These are phyloP conservation scores for Gadopsis bispinosus DNA, from an alignment of 2,797 vertebrate species.

Conservation along the genomic window DNA sequence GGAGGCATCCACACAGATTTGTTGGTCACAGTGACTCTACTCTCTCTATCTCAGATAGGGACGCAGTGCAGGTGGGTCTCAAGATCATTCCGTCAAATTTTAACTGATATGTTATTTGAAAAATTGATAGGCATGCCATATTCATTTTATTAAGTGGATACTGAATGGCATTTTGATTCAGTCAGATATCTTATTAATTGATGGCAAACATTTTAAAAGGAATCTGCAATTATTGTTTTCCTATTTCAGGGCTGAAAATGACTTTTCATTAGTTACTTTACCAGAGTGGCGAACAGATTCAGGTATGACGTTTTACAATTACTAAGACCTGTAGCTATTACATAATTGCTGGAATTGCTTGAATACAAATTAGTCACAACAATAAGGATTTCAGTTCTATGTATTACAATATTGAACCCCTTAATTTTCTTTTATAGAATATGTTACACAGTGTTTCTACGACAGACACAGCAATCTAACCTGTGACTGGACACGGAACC, in stretches of 20 bases:
- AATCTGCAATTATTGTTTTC: neutral
- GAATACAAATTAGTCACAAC: neutral
- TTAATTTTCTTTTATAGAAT: conserved; percentile 77
- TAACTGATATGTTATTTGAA: neutral
- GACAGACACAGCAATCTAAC: conserved; percentile 74
- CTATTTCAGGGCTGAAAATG: conserved; percentile 67
- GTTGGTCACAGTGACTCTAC: conserved; percentile 64
- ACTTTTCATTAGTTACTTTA: conserved; percentile 68
- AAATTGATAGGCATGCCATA: neutral
- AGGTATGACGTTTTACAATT: conserved; percentile 67
- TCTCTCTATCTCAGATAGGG: conserved; percentile 61
- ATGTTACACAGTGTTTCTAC: conserved; percentile 86
- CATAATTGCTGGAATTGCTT: neutral
- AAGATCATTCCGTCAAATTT: conserved; percentile 7
- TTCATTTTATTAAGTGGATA: neutral
- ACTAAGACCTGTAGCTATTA: neutral
- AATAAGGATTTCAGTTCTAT: neutral
- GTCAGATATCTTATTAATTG: neutral
- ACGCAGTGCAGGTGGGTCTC: conserved; percentile 72
- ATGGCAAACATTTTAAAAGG: neutral
- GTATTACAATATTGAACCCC: neutral
- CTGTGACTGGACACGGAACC: conserved; percentile 87
- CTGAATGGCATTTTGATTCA: neutral
- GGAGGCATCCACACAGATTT: conserved; percentile 49
- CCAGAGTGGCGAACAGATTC: conserved; percentile 74